Evolutionary conservation across 92 coral and sea anemone species (phyloP).

Genomic region (Siderastrea siderea): DNA sequence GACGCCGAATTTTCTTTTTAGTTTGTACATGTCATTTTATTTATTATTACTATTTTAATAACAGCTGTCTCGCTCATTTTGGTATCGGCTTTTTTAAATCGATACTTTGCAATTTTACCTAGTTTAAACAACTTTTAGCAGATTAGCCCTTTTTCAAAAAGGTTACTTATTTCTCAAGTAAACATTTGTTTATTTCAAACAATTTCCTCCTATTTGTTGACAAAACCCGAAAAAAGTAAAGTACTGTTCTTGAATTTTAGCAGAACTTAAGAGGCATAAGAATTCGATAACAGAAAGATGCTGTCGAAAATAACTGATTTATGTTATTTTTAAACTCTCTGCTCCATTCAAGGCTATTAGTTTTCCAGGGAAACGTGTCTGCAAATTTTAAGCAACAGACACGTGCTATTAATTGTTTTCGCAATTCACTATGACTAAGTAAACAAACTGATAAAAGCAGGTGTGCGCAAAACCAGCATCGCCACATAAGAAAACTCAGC

Average conservation of each 20-base stretch:
- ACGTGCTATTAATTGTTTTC: not conserved
- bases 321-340: not conserved
- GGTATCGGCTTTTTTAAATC: not conserved
- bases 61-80: not conserved
- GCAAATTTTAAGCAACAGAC: not conserved
- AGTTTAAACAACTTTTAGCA: not conserved
- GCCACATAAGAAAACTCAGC: not conserved
- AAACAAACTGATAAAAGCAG: not conserved
- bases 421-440: not conserved
- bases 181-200: not conserved
- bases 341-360: not conserved
- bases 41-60: no score
- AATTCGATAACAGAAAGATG: not conserved
- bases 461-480: not conserved
- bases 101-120: not conserved
- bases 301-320: not conserved
- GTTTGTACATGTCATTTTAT: no score
- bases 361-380: not conserved
- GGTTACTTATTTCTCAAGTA: not conserved
- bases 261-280: not conserved
- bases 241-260: conserved; percentile 2
- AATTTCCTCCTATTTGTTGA: not conserved
- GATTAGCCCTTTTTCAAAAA: not conserved
- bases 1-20: no score
- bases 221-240: not conserved